These are phyloP conservation scores for Gobio occitaniae DNA, from an alignment of 2,797 vertebrate genomes.

Conservation along the genomic window DNA sequence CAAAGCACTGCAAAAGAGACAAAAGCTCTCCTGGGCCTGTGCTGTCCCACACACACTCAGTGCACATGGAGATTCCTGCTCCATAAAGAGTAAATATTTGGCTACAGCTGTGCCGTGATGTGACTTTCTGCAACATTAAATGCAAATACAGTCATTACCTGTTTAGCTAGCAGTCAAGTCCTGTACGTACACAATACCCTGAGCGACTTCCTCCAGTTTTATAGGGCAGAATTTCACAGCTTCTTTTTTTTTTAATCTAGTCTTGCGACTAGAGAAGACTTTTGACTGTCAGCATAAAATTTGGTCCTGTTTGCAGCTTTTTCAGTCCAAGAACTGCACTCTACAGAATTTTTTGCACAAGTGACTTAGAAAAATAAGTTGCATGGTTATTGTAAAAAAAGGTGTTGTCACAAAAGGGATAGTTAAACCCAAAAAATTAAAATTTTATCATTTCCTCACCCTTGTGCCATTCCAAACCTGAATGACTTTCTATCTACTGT, in stretches of 20 bases:
- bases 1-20: slow-evolving; percentile 51
- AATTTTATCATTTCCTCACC: not conserved
- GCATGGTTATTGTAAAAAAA: not conserved
- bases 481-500: not conserved
- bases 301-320: not conserved
- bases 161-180: slow-evolving; percentile 5
- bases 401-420: not conserved
- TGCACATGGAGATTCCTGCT: slow-evolving; percentile 17
- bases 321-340: not conserved
- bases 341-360: not conserved
- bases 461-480: not conserved
- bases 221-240: slow-evolving; percentile 5
- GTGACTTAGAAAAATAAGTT: not conserved
- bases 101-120: slow-evolving; percentile 11
- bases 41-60: slow-evolving; percentile 15
- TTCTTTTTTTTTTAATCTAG: not conserved
- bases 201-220: not conserved
- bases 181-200: slow-evolving; percentile 6
- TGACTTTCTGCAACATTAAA: slow-evolving; percentile 24
- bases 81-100: slow-evolving; percentile 32
- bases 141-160: slow-evolving; percentile 24
- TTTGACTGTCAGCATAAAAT: slow-evolving; percentile 17
- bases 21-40: slow-evolving; percentile 50
- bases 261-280: not conserved
- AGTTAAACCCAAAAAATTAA: not conserved